phyloP scores from a whole-genome alignment of 2,888 invertebrate species.

The Heteropelma amictum region DNA sequence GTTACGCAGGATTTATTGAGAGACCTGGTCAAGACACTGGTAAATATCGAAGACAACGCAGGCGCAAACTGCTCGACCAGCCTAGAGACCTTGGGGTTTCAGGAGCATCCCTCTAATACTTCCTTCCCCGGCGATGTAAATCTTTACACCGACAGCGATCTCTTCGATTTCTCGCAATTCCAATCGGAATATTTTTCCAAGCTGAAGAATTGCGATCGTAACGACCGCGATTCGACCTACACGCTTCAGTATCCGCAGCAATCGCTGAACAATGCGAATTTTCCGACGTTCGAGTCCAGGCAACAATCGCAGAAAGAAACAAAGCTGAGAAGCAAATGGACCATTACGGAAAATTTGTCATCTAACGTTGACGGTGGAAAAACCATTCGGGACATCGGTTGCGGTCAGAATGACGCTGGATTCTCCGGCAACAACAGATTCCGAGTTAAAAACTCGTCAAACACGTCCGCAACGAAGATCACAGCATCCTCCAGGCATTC shows the following conservation, averaged over 20 bases:
- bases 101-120: conserved; percentile 55
- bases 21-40: conserved; percentile 66
- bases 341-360: conserved; percentile 68
- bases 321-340: conserved; percentile 72
- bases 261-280: conserved; percentile 49
- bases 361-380: conserved; percentile 57
- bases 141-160: conserved; percentile 66
- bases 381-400: conserved; percentile 56
- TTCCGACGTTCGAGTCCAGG: conserved; percentile 53
- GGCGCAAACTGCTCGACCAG: background rate
- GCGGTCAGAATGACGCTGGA: conserved; percentile 52
- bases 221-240: conserved; percentile 42
- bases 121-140: conserved; percentile 74
- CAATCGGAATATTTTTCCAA: conserved; percentile 1
- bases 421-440: conserved; percentile 52
- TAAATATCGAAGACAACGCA: conserved; percentile 63
- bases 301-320: conserved; percentile 64
- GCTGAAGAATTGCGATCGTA: conserved; percentile 44
- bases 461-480: conserved; percentile 39
- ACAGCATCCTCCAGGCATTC: conserved; percentile 61
- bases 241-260: conserved; percentile 42
- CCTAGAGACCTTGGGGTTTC: conserved; percentile 41
- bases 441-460: conserved; percentile 55
- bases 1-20: conserved; percentile 66
- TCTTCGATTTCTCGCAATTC: conserved; percentile 58